Percentiles rank a stretch among this genome's conserved stretches.
Evolutionary conservation across 2,797 vertebrate genomes (phyloP).

Genomic region (Leuciscus waleckii): DNA sequence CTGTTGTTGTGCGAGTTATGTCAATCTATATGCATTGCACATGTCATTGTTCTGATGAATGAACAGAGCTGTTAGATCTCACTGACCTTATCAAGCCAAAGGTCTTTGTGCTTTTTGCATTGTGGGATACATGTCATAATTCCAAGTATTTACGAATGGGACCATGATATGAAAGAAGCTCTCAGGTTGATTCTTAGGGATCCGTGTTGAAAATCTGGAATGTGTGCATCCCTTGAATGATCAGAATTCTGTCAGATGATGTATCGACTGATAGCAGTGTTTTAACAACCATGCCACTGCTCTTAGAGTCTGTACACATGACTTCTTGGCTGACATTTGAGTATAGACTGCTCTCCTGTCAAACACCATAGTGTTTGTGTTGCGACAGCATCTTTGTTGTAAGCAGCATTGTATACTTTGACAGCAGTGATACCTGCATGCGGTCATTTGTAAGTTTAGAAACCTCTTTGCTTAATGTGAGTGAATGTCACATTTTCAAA

Average conservation of each 20-base stretch:
- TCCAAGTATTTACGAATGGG: background rate
- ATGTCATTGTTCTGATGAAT: constrained; percentile 18
- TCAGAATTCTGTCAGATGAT: constrained; percentile 1
- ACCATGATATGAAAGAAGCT: background rate
- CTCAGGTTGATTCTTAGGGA: background rate
- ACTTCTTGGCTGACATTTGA: constrained; percentile 34
- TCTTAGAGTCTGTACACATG: constrained; percentile 9
- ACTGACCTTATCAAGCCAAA: constrained; percentile 18
- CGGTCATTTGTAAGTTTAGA: background rate
- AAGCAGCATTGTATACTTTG: constrained; percentile 6
- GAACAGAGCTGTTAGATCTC: constrained; percentile 7
- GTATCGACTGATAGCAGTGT: background rate
- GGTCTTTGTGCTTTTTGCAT: constrained; percentile 24
- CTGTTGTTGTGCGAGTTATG: background rate
- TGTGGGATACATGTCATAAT: background rate
- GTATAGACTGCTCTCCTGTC: constrained; percentile 10
- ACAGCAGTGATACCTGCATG: constrained; percentile 13
- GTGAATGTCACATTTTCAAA: background rate
- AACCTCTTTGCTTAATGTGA: background rate
- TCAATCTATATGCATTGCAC: background rate
- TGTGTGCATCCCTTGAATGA: constrained; percentile 1
- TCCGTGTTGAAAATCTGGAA: background rate
- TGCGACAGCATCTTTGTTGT: constrained; percentile 32
- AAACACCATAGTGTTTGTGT: constrained; percentile 24
- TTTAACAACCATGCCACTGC: background rate